phyloP scores from a whole-genome alignment of 2,113 vertebrate species.

The Trogon surrucura region DNA sequence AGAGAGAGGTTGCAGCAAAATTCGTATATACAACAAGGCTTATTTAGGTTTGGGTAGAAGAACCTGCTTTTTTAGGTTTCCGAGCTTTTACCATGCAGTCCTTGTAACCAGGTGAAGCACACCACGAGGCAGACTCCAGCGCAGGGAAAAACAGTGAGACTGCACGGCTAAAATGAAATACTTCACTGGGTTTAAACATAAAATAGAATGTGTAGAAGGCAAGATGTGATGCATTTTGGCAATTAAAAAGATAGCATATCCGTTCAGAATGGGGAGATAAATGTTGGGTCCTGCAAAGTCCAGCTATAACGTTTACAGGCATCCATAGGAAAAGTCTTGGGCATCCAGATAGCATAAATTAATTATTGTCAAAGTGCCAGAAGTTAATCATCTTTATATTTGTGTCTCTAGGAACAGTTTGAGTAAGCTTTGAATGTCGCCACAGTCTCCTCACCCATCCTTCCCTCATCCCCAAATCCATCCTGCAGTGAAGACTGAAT shows the following conservation, averaged over 20 bases:
- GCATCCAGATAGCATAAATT: not conserved
- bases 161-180: not conserved
- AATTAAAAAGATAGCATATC: not conserved
- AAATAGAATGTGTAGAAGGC: not conserved
- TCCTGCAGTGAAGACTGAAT: not conserved
- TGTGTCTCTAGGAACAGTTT: not conserved
- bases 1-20: not conserved
- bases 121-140: fast-evolving
- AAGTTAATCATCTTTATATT: not conserved
- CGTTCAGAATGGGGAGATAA: not conserved
- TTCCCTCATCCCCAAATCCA: not conserved
- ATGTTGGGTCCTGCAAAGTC: not conserved
- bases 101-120: not conserved
- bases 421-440: not conserved
- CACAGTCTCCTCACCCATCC: not conserved
- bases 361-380: not conserved
- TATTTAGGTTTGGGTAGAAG: not conserved
- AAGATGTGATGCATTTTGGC: not conserved
- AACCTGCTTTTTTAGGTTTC: not conserved
- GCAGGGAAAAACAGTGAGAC: not conserved
- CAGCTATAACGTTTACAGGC: not conserved
- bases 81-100: not conserved
- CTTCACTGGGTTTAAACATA: not conserved
- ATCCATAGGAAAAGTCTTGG: not conserved
- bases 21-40: fast-evolving